These are phyloP conservation scores for Zaprionus ornatus DNA, from an alignment of 1,140 invertebrate genomes.

Conservation along the genomic window DNA sequence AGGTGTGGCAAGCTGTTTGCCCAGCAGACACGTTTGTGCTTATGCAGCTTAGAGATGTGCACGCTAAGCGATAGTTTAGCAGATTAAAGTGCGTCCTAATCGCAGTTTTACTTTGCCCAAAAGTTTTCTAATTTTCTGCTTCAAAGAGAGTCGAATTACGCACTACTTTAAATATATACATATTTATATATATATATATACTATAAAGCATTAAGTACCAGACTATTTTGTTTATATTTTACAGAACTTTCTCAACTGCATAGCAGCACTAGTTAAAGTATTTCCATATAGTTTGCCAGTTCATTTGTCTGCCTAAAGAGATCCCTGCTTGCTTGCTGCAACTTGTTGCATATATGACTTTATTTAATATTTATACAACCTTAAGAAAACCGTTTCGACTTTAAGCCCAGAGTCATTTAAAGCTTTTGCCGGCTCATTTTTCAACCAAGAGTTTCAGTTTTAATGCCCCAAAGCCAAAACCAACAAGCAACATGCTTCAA, in stretches of 20 bases:
- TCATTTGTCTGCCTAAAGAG: background rate
- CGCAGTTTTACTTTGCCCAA: background rate
- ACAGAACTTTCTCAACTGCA: too few species aligned
- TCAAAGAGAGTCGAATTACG: background rate
- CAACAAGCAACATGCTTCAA: conserved; percentile 35
- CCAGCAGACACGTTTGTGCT: background rate
- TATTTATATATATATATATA: too few species aligned
- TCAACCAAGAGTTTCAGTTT: conserved; percentile 39
- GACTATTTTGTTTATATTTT: background rate
- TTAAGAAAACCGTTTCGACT: background rate
- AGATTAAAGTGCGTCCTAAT: background rate
- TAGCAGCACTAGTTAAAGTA: too few species aligned
- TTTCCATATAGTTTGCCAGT: background rate
- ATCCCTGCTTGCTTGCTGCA: background rate
- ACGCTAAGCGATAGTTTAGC: background rate
- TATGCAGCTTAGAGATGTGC: conserved; percentile 16
- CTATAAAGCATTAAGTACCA: background rate
- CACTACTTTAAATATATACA: background rate
- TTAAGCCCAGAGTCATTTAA: background rate
- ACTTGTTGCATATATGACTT: background rate
- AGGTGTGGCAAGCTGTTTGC: conserved; percentile 7
- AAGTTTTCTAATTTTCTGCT: background rate
- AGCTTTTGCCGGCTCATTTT: background rate
- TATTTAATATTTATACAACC: background rate
- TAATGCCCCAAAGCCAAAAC: conserved; percentile 51